Evolutionary conservation across 2,888 invertebrate species (phyloP), one percentile per base, ranked within the genome.

Genomic region (Oxytorus armatus): DNA sequence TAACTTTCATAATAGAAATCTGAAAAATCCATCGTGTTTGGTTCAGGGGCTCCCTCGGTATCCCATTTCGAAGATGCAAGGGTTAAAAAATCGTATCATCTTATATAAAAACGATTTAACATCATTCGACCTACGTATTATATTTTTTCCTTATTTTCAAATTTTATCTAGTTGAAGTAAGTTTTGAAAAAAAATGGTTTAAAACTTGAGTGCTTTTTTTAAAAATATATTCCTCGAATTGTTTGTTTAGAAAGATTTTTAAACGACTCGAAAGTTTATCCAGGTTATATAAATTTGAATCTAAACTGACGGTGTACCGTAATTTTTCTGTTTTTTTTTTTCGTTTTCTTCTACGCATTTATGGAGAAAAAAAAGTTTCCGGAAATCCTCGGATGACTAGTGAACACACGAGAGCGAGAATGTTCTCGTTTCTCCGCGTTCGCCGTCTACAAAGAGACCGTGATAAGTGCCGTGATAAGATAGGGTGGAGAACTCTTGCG

Each of bases 381-480:
- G 74, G 57, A 66, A 65, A 74, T 74, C 23, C 33, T 23, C 47
- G 5, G 21, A 21, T 14, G 36, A 23, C 39, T 47, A 55, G 23
- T 11, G 10, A 16, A 57, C 10, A 39, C 55, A 53, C n/a, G 21
- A 75, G 44, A 14, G 49, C 51, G 51, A 63, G 42, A 25, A 42
- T 21, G 69, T 25, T 53, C 61, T 51, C 73, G 18, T 42, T 61
- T 74, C 53, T 57, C n/a, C n/a, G n/a, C 21, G 53, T 57, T 11
- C 36, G 74, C 55, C 65, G 55, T 36, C 16, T 49, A 23, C 57
- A 66, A 66, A 49, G 29, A 29, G 29, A 29, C 44, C 21, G 49
- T 11, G 74, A 75, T 75, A 75, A 75, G 66, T 47, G 74, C 55
- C 44, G 21, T 47, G 57, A 75, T 75, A 75, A 75, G 74, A 75